A percentile compares a stretch with the other conserved stretches of the same genome.
phyloP scores from a whole-genome alignment of 2,113 vertebrate species.

The Pangasianodon gigas region DNA sequence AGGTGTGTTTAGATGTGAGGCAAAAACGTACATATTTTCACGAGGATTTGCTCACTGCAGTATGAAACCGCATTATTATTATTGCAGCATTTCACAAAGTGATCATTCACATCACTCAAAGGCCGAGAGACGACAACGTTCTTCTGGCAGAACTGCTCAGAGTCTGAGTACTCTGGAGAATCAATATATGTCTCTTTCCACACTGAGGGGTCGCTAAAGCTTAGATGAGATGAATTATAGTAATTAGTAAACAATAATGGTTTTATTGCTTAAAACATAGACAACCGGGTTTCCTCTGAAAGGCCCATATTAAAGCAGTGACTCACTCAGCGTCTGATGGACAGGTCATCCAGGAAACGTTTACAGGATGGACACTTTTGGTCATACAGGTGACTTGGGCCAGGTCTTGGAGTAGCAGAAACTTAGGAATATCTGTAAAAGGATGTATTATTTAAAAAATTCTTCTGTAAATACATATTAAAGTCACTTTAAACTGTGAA shows the following conservation, averaged over 20 bases:
- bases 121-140: constrained; percentile 67
- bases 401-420: rapidly evolving
- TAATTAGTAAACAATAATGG: neutral
- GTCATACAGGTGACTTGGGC: constrained; percentile 36
- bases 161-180: neutral
- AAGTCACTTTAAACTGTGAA: neutral
- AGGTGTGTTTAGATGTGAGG: neutral
- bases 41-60: constrained; percentile 58
- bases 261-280: neutral
- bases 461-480: neutral
- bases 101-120: constrained; percentile 31
- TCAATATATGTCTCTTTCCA: constrained; percentile 44
- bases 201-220: constrained; percentile 27
- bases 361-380: constrained; percentile 19
- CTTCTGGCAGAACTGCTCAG: constrained; percentile 68
- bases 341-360: constrained; percentile 51
- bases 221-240: constrained; percentile 33
- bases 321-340: constrained; percentile 40
- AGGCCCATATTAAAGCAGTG: neutral
- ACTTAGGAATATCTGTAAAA: constrained; percentile 52
- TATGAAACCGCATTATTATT: constrained; percentile 56
- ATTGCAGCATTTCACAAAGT: constrained; percentile 77
- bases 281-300: neutral
- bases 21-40: neutral
- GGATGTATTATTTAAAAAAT: neutral